These are phyloP conservation scores for Aphodius sticticus DNA, from an alignment of 2,888 invertebrate genomes.

Conservation along the genomic window DNA sequence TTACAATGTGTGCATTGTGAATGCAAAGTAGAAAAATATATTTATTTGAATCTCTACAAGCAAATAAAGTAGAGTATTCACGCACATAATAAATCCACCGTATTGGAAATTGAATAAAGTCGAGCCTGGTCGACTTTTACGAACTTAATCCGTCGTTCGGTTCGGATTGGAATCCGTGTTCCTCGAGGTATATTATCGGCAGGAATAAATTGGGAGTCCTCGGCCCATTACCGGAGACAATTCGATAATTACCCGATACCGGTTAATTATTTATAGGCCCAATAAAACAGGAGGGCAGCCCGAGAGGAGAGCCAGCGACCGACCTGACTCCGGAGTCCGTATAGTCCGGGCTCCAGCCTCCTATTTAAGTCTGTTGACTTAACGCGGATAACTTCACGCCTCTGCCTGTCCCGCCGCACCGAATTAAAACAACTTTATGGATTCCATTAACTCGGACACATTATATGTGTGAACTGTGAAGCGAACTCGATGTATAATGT, in stretches of 20 bases:
- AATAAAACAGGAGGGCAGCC: slow-evolving; percentile 31
- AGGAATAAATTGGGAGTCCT: slow-evolving; percentile 27
- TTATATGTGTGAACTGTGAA: slow-evolving; percentile 13
- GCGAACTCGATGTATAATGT: slow-evolving; percentile 8
- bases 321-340: slow-evolving; percentile 26
- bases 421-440: slow-evolving; percentile 57
- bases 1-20: too few relatives aligned
- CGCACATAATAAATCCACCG: neutral
- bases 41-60: too few relatives aligned
- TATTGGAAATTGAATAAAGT: neutral
- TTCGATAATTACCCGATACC: slow-evolving; percentile 37
- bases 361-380: slow-evolving; percentile 40
- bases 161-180: slow-evolving; percentile 5
- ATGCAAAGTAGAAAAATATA: too few relatives aligned
- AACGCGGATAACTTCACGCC: slow-evolving; percentile 50
- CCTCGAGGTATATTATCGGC: slow-evolving; percentile 14
- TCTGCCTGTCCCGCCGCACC: slow-evolving; percentile 52
- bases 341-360: neutral
- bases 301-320: neutral
- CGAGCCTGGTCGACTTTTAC: neutral
- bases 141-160: neutral
- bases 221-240: slow-evolving; percentile 38
- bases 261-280: slow-evolving; percentile 37
- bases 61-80: neutral
- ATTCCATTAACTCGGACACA: slow-evolving; percentile 55